Conservation (phyloP, 1,140 invertebrate species). For the Patella vulgata region DNA sequence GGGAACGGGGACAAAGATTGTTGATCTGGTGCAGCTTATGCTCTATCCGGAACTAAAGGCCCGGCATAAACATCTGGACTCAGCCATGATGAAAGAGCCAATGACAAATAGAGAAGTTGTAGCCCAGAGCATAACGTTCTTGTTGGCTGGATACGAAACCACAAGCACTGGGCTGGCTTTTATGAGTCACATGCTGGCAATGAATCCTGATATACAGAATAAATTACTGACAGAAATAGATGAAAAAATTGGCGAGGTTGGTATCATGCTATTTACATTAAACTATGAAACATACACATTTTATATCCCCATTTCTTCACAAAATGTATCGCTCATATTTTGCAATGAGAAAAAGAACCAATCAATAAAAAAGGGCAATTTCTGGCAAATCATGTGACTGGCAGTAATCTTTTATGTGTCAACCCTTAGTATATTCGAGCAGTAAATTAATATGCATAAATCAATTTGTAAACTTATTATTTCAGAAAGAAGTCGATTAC, state of each 20-base stretch:
- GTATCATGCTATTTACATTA: background rate
- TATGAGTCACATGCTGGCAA: conserved; percentile 66
- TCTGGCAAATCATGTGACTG: no score
- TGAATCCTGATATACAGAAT: conserved; percentile 66
- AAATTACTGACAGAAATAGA: conserved; percentile 65
- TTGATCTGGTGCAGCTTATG: conserved; percentile 58
- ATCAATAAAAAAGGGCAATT: no score
- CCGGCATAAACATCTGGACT: conserved; percentile 1
- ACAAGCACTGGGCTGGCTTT: conserved; percentile 68
- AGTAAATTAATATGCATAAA: no score
- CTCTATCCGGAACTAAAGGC: conserved; percentile 41
- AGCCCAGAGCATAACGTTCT: conserved; percentile 57
- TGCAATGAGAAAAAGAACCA: no score
- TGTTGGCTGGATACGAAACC: conserved; percentile 66
- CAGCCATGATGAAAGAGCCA: conserved; percentile 1
- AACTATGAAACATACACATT: no score
- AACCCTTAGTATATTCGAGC: no score
- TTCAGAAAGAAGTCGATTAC: conserved; percentile 49
- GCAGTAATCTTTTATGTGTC: no score
- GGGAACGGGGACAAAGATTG: conserved; percentile 34
- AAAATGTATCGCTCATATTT: background rate
- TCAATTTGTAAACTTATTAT: conserved; percentile 9
- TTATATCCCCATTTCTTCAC: no score
- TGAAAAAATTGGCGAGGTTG: conserved; percentile 31
- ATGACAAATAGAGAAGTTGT: conserved; percentile 58